Percentiles rank a stretch among this genome's conserved stretches.
Conservation (phyloP, 2,888 invertebrate genomes). For the Heliconius hortense region DNA sequence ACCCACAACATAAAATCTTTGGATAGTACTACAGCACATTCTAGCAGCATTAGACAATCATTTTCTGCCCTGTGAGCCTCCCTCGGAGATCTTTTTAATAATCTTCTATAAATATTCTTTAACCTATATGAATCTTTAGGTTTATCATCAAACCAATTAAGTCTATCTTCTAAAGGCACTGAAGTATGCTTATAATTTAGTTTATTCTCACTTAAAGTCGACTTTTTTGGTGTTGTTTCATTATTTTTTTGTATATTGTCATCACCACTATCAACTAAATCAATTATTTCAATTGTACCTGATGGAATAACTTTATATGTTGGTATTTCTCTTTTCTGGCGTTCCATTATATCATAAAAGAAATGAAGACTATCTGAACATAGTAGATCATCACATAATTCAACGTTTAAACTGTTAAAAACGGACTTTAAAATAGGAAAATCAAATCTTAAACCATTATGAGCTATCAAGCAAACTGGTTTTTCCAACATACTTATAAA, state of each 20-base stretch:
- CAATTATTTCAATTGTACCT: constrained; percentile 1
- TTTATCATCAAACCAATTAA: not conserved
- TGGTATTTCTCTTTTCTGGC: not conserved
- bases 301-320: not conserved
- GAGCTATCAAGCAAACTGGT: constrained; percentile 13
- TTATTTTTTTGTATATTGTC: not conserved
- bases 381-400: not conserved
- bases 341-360: constrained; percentile 11
- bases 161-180: constrained; percentile 2
- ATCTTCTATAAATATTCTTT: constrained; percentile 12
- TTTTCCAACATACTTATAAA: constrained; percentile 6
- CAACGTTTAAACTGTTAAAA: not conserved
- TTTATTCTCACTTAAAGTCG: not conserved
- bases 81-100: not conserved
- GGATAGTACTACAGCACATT: not conserved
- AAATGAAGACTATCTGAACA: constrained; percentile 8
- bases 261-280: not conserved
- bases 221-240: constrained; percentile 12
- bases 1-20: constrained; percentile 3
- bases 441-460: constrained; percentile 14
- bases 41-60: constrained; percentile 14
- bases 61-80: constrained; percentile 17
- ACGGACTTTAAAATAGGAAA: constrained; percentile 2
- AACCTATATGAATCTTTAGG: constrained; percentile 10
- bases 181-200: not conserved